Evolutionary conservation across 2,888 invertebrate species (phyloP).

Genomic region (Tuberolachnus salignus): DNA sequence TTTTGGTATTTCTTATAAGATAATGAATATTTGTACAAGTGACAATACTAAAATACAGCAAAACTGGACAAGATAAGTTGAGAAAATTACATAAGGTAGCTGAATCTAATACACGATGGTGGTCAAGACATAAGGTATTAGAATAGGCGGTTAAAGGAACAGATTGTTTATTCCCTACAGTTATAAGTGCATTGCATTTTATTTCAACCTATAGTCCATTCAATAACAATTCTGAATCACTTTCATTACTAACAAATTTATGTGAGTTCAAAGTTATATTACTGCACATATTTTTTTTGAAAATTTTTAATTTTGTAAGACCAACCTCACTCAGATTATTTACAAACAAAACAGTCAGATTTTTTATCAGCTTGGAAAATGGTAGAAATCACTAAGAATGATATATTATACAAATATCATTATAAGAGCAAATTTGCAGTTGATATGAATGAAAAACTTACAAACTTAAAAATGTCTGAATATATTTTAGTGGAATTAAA

Average conservation of each 20-base stretch:
- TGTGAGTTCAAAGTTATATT: conserved; percentile 1
- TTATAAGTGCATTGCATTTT: neutral
- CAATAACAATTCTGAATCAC: neutral
- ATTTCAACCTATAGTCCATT: neutral
- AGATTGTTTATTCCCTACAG: conserved; percentile 13
- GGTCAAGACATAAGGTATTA: neutral
- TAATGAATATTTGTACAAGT: conserved; percentile 16
- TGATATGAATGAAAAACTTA: neutral
- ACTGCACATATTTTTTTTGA: conserved; percentile 15
- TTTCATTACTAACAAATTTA: conserved; percentile 7
- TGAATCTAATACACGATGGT: conserved; percentile 3
- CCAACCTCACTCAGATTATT: neutral
- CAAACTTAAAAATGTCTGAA: conserved; percentile 2
- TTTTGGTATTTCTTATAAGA: conserved; percentile 13
- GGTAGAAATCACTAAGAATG: neutral
- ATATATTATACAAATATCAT: neutral
- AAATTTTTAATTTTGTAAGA: neutral
- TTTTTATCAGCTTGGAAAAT: neutral
- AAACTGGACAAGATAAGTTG: neutral
- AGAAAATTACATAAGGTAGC: conserved; percentile 5
- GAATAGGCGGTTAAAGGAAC: neutral
- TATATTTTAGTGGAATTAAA: neutral
- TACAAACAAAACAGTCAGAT: conserved; percentile 7
- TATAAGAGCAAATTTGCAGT: neutral
- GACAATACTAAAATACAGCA: conserved; percentile 7